Evolutionary conservation across 2,797 vertebrate species (phyloP), one percentile per base, ranked within the genome.

Genomic region (Sciurus vulgaris): DNA sequence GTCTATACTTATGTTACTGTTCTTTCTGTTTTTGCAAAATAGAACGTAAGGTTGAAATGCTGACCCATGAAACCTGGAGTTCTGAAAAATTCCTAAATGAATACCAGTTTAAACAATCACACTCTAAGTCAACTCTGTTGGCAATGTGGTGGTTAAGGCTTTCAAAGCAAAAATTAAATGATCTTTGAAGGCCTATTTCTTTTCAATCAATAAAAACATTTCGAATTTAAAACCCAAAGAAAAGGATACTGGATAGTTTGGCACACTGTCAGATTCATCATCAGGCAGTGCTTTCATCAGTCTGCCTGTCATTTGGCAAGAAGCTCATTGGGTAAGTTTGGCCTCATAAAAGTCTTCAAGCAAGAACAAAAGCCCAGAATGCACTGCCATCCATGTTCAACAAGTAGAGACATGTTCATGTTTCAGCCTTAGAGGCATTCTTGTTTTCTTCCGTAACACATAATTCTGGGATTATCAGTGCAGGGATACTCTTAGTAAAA

Each of bases 91-190:
- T 87, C 51, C 65, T 89, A 74, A 86, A 44, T 67, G 56, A 94
- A 84, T 77, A 35, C n/a, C 26, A 49, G 26, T 79, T 93, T 94
- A 96, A 97, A 47, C 26, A 89, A 89, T 17, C 35, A 79, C 20
- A 82, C 9, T 90, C 3, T 93, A 74, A 79, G 79, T 95, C 63
- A 94, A 84, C 17, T 85, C 63, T 91, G 13, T 86, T 97, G 20
- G 94, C 93, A 91, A 24, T 49, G 41, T 12, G 91, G 65, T 94
- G 91, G 69, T 63, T 83, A 93, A 89, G 17, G 77, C 61, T 95
- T 93, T 90, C 87, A 97, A 97, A 92, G 67, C 44, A 96, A 91
- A 96, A 94, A 79, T 26, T 74, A 94, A 95, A 95, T 92, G 51
- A 92, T 72, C 65, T 97, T 82, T 87, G 44, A 67, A 93, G 33